A percentile compares a stretch with the other conserved stretches of the same genome.
phyloP scores from a whole-genome alignment of 2,113 vertebrate species.

The Rhea americana region DNA sequence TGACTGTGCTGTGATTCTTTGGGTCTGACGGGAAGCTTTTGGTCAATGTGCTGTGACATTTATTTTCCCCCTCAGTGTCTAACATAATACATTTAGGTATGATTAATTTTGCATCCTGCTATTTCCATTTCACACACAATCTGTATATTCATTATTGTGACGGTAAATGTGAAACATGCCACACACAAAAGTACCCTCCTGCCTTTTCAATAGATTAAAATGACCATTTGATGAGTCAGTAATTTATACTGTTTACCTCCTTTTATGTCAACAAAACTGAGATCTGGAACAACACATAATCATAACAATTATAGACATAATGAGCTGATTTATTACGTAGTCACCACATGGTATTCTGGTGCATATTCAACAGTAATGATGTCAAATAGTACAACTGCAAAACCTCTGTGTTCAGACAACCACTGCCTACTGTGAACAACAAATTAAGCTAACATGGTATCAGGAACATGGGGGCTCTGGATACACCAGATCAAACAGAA shows the following conservation, averaged over 20 bases:
- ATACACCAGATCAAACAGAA: neutral
- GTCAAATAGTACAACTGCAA: constrained; percentile 22
- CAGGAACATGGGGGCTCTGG: neutral
- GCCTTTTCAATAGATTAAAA: constrained; percentile 16
- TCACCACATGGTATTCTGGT: constrained; percentile 51
- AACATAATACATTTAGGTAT: neutral
- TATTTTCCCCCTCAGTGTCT: neutral
- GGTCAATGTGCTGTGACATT: neutral
- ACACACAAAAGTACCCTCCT: neutral
- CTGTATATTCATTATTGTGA: neutral
- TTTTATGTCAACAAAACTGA: constrained; percentile 46
- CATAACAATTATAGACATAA: constrained; percentile 50
- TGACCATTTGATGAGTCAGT: constrained; percentile 51
- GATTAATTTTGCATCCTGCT: constrained; percentile 10
- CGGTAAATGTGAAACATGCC: neutral
- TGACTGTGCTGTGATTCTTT: neutral
- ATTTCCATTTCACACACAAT: neutral
- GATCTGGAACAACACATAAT: constrained; percentile 54
- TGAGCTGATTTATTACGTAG: constrained; percentile 53
- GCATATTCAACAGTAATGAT: constrained; percentile 41
- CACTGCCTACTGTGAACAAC: constrained; percentile 1
- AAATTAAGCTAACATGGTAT: constrained; percentile 31
- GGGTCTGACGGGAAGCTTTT: neutral
- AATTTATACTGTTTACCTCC: constrained; percentile 52
- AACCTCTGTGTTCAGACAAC: constrained; percentile 17